Evolutionary conservation across 37 sponge, comb jelly and placozoan species (phyloP), one percentile per base, ranked within the genome.

Genomic region (Agelas oroides): DNA sequence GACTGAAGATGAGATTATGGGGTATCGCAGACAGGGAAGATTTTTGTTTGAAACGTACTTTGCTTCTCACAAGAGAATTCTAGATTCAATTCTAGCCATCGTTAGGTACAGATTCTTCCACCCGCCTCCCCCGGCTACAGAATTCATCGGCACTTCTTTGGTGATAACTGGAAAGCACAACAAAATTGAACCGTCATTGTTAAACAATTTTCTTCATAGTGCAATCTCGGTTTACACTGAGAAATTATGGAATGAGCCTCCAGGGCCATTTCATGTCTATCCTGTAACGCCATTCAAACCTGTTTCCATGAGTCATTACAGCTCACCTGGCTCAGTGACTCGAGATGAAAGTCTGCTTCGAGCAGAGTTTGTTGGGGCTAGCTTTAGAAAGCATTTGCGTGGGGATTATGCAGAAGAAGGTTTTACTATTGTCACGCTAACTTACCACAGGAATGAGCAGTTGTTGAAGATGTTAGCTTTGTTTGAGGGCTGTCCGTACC

Each of bases 381-480:
- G 5, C 34, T 67, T 67, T 12, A 25, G 69, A 30, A 5, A 25
- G 31, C 33, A 6, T 3, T 34, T 67, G 69, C 5, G 69, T 2
- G 95, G 95, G 53, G 86, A 94, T 71, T 31, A 30, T n/a, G 92
- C 89, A 8, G 36, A 34, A 19, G 95, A 94, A 40, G 5, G 38
- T 24, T 92, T 92, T 76, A 95, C 96, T 14, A 74, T 89, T 0
- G 87, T 95, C 21, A 70, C 93, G 37, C 72, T 95, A 0, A 92
- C 96, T 19, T 92, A 92, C 75, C 46, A 85, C 40, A 46, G 91
- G 21, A 74, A 61, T 14, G 72, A 82, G 1, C 61, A 91, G 30
- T 56, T 94, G 68, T 0, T 73, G 58, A 71, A 78, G 27, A 30
- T 58, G 1, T 56, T 95, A 0, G 17, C 53, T 46, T 24, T 71